phyloP scores from a whole-genome alignment of 2,888 invertebrate species.

The Drosophila hamatofila region DNA sequence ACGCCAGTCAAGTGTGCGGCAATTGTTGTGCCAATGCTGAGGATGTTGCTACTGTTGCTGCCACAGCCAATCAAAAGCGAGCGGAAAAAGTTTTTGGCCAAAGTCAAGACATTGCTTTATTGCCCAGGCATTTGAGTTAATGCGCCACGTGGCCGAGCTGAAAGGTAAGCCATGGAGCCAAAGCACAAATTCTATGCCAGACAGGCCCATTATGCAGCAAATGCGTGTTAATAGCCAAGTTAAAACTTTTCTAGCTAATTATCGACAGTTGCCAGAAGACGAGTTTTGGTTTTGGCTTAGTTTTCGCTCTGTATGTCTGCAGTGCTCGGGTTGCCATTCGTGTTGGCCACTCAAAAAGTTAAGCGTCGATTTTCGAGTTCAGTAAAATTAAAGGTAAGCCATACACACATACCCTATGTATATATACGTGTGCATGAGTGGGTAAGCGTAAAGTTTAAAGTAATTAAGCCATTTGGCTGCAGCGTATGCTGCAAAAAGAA shows the following conservation, averaged over 20 bases:
- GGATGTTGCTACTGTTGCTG: conserved; percentile 22
- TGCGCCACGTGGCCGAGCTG: conserved; percentile 39
- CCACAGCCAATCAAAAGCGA: conserved; percentile 51
- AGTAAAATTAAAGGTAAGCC: conserved; percentile 33
- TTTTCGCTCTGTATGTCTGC: conserved; percentile 35
- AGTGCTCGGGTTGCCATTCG: conserved; percentile 32
- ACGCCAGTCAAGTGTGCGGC: conserved; percentile 63
- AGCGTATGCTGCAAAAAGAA: conserved; percentile 19
- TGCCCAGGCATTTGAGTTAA: conserved; percentile 53
- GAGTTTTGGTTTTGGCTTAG: conserved; percentile 33
- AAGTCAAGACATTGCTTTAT: conserved; percentile 57
- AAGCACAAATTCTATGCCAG: conserved; percentile 60
- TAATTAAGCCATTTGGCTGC: conserved; percentile 43
- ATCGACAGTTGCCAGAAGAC: conserved; percentile 67
- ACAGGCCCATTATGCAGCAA: conserved; percentile 73
- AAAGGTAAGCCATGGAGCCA: conserved; percentile 29
- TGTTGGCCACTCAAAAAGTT: conserved; percentile 58
- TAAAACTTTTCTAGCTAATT: conserved; percentile 76
- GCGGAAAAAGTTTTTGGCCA: conserved; percentile 43
- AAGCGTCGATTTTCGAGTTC: conserved; percentile 48
- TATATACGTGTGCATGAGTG: background rate
- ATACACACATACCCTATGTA: background rate
- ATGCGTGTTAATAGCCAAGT: conserved; percentile 70
- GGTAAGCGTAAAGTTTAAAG: conserved; percentile 25
- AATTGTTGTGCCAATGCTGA: conserved; percentile 56